Evolutionary conservation across 2,888 invertebrate genomes (phyloP), one percentile per base, ranked within the genome.

Genomic region (Tachina grossa): DNA sequence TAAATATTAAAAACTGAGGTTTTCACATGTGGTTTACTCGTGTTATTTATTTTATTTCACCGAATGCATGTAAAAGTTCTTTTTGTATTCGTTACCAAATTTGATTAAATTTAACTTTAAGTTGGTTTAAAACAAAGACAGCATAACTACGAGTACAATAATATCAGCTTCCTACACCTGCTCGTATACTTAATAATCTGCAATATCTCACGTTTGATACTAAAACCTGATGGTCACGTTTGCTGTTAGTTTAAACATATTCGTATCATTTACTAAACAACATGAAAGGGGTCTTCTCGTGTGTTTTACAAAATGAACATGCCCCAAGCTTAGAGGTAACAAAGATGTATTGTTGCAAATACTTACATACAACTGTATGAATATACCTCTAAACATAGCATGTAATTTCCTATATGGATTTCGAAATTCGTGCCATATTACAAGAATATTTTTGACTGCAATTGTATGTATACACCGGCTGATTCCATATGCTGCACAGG

Each of bases 191-290:
- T 49, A 49, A n/a, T 14, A 49, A 5, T 49, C n/a, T 49, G 49
- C 14, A 14, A 59, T 39, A 59, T 59, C 14, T 14, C 39, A n/a
- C 14, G 59, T 19, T 31, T 61, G 6, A n/a, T n/a, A 43, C 49
- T 13, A 53, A 65, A 53, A 53, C 13, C 31, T 53, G 31, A 65
- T 65, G 63, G 63, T 53, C 63, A 75, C 63, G 63, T 75, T 76
- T 22, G 10, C 55, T 39, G 6, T 65, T 14, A 66, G 31, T 31
- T 31, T 55, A 13, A 31, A 13, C 13, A 6, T 11, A 14, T 51
- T 51, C 41, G 14, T 14, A 51, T 16, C 51, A 16, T 16, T 51
- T 16, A 43, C 6, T 61, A 5, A 16, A 8, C 6, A 63, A 75
- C 51, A 41, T 31, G 43, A 14, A 49, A 5, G 43, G 31, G 31